Evolutionary conservation across 2,797 vertebrate genomes (phyloP).

Genomic region (Xenentodon cancila): DNA sequence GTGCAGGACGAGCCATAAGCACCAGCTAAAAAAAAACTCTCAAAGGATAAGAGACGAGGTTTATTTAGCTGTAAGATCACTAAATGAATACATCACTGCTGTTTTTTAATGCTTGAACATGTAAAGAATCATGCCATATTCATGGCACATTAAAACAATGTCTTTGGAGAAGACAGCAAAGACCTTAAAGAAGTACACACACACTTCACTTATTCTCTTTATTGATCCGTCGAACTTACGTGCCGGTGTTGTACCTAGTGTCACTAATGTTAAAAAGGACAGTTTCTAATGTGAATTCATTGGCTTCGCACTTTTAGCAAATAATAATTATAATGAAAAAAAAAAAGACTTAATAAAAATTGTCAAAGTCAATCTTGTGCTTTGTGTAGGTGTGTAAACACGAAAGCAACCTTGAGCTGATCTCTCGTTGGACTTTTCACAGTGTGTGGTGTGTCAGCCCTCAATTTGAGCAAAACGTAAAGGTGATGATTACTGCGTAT

Average conservation of each 20-base stretch:
- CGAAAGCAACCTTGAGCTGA: slow-evolving; percentile 5
- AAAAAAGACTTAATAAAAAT: slow-evolving; percentile 12
- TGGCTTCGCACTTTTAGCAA: slow-evolving; percentile 2
- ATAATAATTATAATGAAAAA: slow-evolving; percentile 1
- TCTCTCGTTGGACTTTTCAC: slow-evolving; percentile 24
- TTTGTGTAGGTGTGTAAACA: slow-evolving; percentile 32
- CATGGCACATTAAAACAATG: background rate
- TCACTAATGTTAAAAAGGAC: background rate
- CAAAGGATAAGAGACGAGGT: too few species aligned
- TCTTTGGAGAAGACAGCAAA: background rate
- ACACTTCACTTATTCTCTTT: slow-evolving; percentile 7
- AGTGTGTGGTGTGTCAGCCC: slow-evolving; percentile 38
- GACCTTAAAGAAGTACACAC: background rate
- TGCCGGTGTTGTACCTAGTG: background rate
- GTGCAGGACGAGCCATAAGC: slow-evolving; percentile 25
- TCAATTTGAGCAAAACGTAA: slow-evolving; percentile 42
- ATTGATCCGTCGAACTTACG: slow-evolving; percentile 11
- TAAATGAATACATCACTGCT: slow-evolving; percentile 4
- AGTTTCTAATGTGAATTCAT: slow-evolving; percentile 14
- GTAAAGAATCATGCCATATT: too few species aligned
- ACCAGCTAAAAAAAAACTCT: slow-evolving; percentile 8
- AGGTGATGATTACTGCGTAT: slow-evolving; percentile 41
- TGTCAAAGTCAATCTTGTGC: slow-evolving; percentile 21
- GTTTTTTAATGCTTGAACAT: too few species aligned
- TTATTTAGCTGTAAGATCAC: slow-evolving; percentile 16